phyloP scores from a whole-genome alignment of 2,888 invertebrate species.

The Metacarcinus magister region DNA sequence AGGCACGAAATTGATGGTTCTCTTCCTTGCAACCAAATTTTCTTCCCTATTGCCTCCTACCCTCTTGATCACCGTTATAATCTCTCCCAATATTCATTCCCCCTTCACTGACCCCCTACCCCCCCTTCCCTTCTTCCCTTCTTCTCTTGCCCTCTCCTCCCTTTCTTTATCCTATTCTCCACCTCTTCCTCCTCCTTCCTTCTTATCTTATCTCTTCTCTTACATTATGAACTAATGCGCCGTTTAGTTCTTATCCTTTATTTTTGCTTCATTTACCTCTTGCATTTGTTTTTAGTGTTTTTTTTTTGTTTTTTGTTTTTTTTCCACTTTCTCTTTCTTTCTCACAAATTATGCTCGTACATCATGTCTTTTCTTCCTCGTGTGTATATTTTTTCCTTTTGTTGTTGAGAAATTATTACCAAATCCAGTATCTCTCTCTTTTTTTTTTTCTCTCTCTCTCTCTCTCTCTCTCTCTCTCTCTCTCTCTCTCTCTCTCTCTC shows the following conservation, averaged over 20 bases:
- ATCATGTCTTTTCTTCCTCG: too few relatives aligned
- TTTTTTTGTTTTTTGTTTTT: neutral
- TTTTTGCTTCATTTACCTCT: neutral
- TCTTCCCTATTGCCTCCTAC: slow-evolving; percentile 6
- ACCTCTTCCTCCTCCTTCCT: slow-evolving; percentile 17
- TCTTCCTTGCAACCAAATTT: slow-evolving; percentile 45
- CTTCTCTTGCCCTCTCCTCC: neutral
- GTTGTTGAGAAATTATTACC: too few relatives aligned
- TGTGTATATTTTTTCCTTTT: too few relatives aligned
- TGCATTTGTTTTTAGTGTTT: neutral
- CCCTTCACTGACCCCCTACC: neutral
- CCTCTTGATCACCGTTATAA: slow-evolving; percentile 19
- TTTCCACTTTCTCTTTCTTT: neutral
- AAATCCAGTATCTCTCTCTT: neutral
- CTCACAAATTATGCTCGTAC: neutral
- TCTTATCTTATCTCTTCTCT: neutral
- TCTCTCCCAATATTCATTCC: neutral
- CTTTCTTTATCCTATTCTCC: neutral
- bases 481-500: slow-evolving; percentile 57
- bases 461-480: slow-evolving; percentile 49
- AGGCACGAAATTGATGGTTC: slow-evolving; percentile 27
- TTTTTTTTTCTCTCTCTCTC: neutral
- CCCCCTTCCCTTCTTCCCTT: neutral
- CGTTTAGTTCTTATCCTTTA: slow-evolving; percentile 8
- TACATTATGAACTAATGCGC: neutral